Evolutionary conservation across 2,888 invertebrate genomes (phyloP), one percentile per base, ranked within the genome.

Genomic region (Tetramorium bicarinatum): DNA sequence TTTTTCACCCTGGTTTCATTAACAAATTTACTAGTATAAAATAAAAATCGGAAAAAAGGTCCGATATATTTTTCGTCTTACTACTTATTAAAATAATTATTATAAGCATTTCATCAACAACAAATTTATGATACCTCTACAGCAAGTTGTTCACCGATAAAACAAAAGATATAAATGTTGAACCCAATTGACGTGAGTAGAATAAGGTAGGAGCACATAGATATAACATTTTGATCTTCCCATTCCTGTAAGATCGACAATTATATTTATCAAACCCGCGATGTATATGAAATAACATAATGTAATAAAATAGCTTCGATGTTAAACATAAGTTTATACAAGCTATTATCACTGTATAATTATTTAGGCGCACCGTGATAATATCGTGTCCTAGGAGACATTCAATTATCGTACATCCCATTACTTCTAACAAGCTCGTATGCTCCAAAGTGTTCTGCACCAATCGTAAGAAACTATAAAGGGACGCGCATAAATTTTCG

Each of bases 371-470:
- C 89, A 92, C 93, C 90, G 88, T 90, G 72, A 93, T 91, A 38
- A 92, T 88, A 85, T 92, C 91, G 84, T 92, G 93, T 84, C 92
- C 93, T 18, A 93, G 86, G 38, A 92, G 90, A 75, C 93, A 93
- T 54, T 92, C 91, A 69, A 92, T 91, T 80, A 93, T 82, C 6
- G 93, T 93, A 62, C 93, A 93, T 13, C 93, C 93, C 21, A 92
- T 66, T 38, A 93, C 89, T 89, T 93, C 93, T 92, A 15, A 92
- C 87, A 72, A 91, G 91, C 38, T 92, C 25, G 92, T 87, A 52
- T 88, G 85, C 62, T 90, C 91, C 62, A 93, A 76, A 69, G 91
- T 84, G 4, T 83, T 61, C 67, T 93, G 92, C 34, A 92, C 89
- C 2, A 88, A 85, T 3, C 84, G 79, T 9, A 92, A 87, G 56